Evolutionary conservation across 2,797 vertebrate genomes (phyloP).

Genomic region (Gila robusta): DNA sequence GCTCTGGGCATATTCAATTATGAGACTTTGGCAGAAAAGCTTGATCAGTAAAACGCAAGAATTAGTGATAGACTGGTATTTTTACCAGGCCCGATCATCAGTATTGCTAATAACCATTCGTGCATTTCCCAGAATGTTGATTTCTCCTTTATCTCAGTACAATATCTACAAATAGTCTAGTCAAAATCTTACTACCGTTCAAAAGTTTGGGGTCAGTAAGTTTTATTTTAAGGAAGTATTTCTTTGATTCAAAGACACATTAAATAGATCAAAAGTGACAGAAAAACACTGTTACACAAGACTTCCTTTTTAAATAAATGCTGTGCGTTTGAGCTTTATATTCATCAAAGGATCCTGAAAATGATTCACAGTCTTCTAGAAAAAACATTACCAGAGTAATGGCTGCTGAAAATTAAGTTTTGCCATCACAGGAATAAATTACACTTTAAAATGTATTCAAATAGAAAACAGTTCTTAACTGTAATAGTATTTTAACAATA

Average conservation of each 20-base stretch:
- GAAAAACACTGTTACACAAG: neutral
- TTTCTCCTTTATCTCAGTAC: neutral
- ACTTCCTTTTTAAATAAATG: neutral
- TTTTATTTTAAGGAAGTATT: neutral
- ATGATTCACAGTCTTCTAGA: neutral
- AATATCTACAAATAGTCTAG: neutral
- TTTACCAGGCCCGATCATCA: neutral
- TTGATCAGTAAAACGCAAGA: neutral
- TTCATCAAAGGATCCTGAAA: neutral
- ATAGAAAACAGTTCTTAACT: too few species aligned
- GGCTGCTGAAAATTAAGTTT: too few species aligned
- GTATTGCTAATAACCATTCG: neutral
- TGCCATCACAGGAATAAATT: too few species aligned
- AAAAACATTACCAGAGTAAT: neutral
- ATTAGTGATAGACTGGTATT: neutral
- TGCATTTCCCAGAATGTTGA: neutral
- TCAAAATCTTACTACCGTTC: neutral
- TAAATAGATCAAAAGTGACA: neutral
- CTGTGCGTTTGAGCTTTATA: neutral
- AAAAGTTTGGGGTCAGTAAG: neutral
- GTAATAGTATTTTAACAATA: neutral
- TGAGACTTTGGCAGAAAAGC: neutral
- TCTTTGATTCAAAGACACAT: neutral
- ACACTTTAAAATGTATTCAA: too few species aligned
- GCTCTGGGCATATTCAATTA: neutral